Percentiles rank a stretch among this genome's conserved stretches.
Evolutionary conservation across 2,888 invertebrate genomes (phyloP).

Genomic region (Thalpophila matura): DNA sequence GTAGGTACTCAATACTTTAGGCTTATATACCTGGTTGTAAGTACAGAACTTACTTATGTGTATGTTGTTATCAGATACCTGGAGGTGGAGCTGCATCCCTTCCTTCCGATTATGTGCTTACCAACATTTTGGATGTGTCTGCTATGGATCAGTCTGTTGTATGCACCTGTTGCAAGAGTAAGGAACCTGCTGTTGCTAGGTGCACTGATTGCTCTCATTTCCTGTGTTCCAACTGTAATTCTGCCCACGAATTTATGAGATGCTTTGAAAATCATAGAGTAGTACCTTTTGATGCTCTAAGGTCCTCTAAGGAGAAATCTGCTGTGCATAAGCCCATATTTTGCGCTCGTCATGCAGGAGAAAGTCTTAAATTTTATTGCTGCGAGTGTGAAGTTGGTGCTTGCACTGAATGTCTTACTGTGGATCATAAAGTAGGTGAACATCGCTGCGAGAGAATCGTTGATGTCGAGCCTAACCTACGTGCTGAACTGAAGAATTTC

Average conservation of each 20-base stretch:
- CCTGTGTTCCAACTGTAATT: slow-evolving; percentile 97
- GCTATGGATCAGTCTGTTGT: slow-evolving; percentile 94
- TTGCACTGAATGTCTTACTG: slow-evolving; percentile 96
- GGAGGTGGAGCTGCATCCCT: slow-evolving; percentile 95
- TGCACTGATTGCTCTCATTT: slow-evolving; percentile 99
- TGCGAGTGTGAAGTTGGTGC: slow-evolving; percentile 96
- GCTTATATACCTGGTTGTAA: neutral
- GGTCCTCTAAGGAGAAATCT: slow-evolving; percentile 94
- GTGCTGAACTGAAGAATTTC: slow-evolving; percentile 94
- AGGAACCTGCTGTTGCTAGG: slow-evolving; percentile 97
- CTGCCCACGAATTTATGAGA: slow-evolving; percentile 98
- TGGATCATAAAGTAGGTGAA: slow-evolving; percentile 95
- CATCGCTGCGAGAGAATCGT: slow-evolving; percentile 96
- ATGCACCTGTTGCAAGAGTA: slow-evolving; percentile 98
- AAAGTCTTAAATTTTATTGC: slow-evolving; percentile 97
- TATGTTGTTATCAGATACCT: slow-evolving; percentile 90
- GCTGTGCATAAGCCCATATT: slow-evolving; percentile 97
- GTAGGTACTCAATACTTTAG: slow-evolving; percentile 78
- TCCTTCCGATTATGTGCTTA: slow-evolving; percentile 96
- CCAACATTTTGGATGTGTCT: slow-evolving; percentile 95
- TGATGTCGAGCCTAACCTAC: slow-evolving; percentile 94
- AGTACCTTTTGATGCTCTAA: slow-evolving; percentile 96
- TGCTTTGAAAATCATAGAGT: slow-evolving; percentile 99
- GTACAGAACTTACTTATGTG: slow-evolving; percentile 17
- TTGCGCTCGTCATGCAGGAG: slow-evolving; percentile 95